Conservation (phyloP, 2,113 vertebrate species). For the Pseudopipra pipra region DNA sequence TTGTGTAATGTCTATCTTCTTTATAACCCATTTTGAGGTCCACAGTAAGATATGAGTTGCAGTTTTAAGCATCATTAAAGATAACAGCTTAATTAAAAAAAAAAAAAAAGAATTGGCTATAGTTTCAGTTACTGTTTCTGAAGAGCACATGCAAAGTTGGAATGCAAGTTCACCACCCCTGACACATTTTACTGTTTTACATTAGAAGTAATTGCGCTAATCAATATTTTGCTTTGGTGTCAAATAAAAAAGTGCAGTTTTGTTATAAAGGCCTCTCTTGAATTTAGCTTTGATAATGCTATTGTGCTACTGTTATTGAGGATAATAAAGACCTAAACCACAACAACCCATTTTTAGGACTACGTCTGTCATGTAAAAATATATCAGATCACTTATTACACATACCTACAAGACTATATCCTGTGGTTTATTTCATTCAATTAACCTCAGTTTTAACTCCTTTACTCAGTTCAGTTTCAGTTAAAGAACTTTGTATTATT, state of each 20-base stretch:
- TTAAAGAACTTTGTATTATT: neutral
- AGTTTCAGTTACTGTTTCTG: neutral
- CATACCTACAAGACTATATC: neutral
- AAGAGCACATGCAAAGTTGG: neutral
- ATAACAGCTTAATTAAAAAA: neutral
- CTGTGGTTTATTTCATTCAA: neutral
- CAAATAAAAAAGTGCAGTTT: neutral
- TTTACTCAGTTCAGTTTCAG: neutral
- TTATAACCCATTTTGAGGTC: neutral
- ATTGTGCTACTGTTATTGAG: neutral
- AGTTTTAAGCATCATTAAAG: neutral
- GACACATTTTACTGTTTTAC: neutral
- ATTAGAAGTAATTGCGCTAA: neutral
- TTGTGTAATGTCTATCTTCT: neutral
- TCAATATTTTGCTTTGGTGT: neutral
- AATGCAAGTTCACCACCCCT: neutral
- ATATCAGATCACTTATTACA: neutral
- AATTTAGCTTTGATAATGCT: neutral
- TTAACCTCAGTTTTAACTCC: neutral
- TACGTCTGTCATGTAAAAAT: neutral
- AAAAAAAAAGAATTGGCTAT: neutral
- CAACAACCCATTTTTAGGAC: neutral
- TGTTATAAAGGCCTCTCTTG: neutral
- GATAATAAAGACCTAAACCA: neutral
- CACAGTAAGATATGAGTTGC: neutral